These are phyloP conservation scores for Adelognathus sp. DNA, from an alignment of 2,888 invertebrate species.

Conservation along the genomic window DNA sequence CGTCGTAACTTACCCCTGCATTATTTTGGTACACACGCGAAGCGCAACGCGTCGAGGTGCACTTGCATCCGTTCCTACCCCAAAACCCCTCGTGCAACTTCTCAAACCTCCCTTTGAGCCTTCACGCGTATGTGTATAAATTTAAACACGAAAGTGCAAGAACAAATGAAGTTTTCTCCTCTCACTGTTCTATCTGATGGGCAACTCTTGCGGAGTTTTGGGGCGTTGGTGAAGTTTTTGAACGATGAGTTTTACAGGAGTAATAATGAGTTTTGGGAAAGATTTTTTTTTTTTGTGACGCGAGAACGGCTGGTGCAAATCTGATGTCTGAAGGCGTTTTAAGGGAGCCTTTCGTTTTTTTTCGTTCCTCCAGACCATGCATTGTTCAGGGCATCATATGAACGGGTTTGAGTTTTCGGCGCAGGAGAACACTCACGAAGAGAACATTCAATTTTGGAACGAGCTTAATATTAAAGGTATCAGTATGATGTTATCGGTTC, in stretches of 20 bases:
- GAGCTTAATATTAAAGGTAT: no score
- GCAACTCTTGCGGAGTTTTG: conserved; percentile 1
- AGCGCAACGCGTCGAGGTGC: conserved; percentile 51
- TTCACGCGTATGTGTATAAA: conserved; percentile 12
- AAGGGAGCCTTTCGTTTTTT: neutral
- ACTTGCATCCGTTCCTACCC: conserved; percentile 3
- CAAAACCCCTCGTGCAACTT: conserved; percentile 11
- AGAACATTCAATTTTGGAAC: no score
- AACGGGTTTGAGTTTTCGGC: no score
- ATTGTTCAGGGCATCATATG: neutral
- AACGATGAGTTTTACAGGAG: neutral
- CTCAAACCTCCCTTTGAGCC: conserved; percentile 10
- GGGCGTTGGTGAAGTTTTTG: neutral
- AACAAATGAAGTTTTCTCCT: conserved; percentile 16
- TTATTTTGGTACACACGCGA: conserved; percentile 72
- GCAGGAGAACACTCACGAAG: no score
- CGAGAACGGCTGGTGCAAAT: neutral
- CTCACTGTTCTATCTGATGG: conserved; percentile 9
- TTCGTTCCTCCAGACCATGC: no score
- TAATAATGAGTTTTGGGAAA: neutral
- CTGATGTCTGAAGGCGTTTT: neutral
- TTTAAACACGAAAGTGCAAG: conserved; percentile 33
- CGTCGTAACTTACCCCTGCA: conserved; percentile 72
- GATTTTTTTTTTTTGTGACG: neutral
- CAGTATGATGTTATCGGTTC: no score